These are phyloP conservation scores for Agelastica alni DNA, from an alignment of 2,888 invertebrate species.

Conservation along the genomic window DNA sequence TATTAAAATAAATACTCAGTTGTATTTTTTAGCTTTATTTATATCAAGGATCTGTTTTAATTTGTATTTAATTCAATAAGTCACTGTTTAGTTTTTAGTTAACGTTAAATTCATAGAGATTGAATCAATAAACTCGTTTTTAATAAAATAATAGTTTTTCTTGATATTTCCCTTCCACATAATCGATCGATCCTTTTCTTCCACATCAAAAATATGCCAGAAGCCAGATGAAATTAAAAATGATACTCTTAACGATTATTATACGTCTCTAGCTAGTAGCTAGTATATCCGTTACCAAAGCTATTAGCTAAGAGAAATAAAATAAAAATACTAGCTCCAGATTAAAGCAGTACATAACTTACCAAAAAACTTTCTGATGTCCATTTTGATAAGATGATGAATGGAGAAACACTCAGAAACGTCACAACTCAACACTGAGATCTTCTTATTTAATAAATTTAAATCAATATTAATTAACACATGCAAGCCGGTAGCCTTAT, in stretches of 20 bases:
- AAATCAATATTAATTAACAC: too few species aligned
- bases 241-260: constrained; percentile 12
- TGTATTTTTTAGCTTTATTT: constrained; percentile 2
- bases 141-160: constrained; percentile 12
- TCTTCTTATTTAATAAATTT: too few species aligned
- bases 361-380: background rate
- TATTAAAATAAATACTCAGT: too few species aligned
- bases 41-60: constrained; percentile 1
- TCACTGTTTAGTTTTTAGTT: background rate
- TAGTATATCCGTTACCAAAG: constrained; percentile 11
- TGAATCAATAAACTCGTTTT: constrained; percentile 13
- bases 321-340: constrained; percentile 12
- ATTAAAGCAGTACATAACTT: constrained; percentile 3
- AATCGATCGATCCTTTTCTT: constrained; percentile 2
- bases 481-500: too few species aligned
- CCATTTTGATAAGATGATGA: constrained; percentile 4
- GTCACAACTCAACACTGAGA: constrained; percentile 9
- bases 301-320: constrained; percentile 10
- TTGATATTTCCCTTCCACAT: constrained; percentile 7
- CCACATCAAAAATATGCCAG: constrained; percentile 12
- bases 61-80: background rate
- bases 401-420: constrained; percentile 16
- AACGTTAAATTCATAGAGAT: constrained; percentile 7
- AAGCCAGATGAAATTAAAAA: constrained; percentile 6
- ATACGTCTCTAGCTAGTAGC: constrained; percentile 9